phyloP scores from a whole-genome alignment of 1,140 invertebrate genomes.

The Cryptotermes secundus region DNA sequence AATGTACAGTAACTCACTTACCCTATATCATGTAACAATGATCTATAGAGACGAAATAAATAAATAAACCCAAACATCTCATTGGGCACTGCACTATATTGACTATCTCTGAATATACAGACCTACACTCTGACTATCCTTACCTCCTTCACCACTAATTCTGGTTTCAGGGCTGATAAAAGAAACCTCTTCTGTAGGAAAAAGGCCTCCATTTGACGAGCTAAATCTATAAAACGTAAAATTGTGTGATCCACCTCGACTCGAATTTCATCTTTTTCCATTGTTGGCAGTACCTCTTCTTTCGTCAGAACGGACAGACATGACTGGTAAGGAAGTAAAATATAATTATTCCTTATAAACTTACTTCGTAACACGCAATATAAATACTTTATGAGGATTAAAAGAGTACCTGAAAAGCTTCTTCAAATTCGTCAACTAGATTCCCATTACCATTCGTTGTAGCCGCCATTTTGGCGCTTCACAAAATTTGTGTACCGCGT shows the following conservation, averaged over 20 bases:
- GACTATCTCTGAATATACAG: too few relatives aligned
- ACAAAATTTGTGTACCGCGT: too few relatives aligned
- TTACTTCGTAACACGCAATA: too few relatives aligned
- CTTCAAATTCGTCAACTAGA: constrained; percentile 81
- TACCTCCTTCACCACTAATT: constrained; percentile 84
- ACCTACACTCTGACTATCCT: constrained; percentile 32
- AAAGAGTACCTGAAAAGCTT: constrained; percentile 70
- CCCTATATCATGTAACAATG: too few relatives aligned
- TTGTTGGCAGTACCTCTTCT: constrained; percentile 69
- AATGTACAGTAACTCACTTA: too few relatives aligned
- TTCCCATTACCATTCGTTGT: constrained; percentile 78
- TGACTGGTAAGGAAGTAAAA: constrained; percentile 54
- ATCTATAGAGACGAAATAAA: too few relatives aligned
- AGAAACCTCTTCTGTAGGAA: constrained; percentile 91
- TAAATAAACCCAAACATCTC: too few relatives aligned
- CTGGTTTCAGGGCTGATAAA: constrained; percentile 86
- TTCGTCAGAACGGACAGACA: constrained; percentile 83
- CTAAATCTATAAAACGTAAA: constrained; percentile 82
- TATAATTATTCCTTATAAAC: not conserved
- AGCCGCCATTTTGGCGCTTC: constrained; percentile 62
- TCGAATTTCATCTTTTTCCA: constrained; percentile 81
- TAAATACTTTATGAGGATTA: not conserved
- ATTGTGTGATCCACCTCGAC: constrained; percentile 84
- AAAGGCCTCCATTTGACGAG: constrained; percentile 90
- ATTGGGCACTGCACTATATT: too few relatives aligned